Conservation (phyloP, 2,113 vertebrate genomes). For the Todiramphus saurophagus region DNA sequence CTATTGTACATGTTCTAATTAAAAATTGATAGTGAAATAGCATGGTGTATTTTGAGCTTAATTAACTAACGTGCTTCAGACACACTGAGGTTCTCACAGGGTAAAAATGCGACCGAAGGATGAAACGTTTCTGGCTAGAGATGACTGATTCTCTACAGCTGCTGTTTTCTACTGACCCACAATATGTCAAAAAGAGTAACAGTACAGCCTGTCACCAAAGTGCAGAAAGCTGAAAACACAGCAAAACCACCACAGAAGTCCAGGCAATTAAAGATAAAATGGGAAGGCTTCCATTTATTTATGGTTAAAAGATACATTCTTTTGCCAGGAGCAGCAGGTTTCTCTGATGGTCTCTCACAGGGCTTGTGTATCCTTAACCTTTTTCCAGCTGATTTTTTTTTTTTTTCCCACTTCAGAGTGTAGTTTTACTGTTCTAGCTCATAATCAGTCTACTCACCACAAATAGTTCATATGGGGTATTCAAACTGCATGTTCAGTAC, state of each 20-base stretch:
- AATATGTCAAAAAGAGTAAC: not conserved
- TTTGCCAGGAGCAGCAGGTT: not conserved
- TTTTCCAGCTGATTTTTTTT: not conserved
- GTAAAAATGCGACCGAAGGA: not conserved
- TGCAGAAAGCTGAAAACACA: not conserved
- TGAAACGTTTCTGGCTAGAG: not conserved
- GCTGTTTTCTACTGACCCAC: not conserved
- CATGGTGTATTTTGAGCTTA: not conserved
- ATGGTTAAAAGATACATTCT: not conserved
- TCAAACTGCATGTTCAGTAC: not conserved
- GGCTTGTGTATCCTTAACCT: not conserved
- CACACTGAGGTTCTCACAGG: not conserved
- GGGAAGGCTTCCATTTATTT: not conserved
- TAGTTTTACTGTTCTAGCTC: not conserved
- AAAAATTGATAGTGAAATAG: constrained; percentile 46
- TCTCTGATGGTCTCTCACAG: not conserved
- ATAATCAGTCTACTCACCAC: not conserved
- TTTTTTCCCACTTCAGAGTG: not conserved
- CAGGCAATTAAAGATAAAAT: not conserved
- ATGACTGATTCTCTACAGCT: not conserved
- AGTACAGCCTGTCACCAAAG: not conserved
- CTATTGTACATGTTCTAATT: constrained; percentile 29
- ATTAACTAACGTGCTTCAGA: constrained; percentile 11
- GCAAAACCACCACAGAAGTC: not conserved
- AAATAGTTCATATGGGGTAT: not conserved